These are phyloP conservation scores for Lapara coniferarum DNA, from an alignment of 2,888 invertebrate species.

Conservation along the genomic window DNA sequence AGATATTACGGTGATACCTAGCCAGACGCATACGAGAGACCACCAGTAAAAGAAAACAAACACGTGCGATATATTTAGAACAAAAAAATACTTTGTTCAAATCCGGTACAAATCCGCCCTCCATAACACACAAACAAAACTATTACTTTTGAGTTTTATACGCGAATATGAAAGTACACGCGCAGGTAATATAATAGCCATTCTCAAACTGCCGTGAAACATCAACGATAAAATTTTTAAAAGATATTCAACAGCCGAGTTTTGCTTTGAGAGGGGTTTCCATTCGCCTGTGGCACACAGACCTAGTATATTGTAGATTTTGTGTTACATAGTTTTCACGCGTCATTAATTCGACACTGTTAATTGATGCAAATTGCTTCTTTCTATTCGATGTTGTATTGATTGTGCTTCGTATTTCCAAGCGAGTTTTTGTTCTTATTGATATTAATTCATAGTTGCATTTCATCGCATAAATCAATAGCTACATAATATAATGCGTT, in stretches of 20 bases:
- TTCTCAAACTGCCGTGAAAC: not conserved
- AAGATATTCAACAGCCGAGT: not conserved
- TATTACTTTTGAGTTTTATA: not conserved
- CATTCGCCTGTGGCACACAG: slow-evolving; percentile 36
- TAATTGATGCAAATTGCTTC: slow-evolving; percentile 12
- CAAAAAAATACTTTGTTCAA: no score
- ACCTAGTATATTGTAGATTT: slow-evolving; percentile 35
- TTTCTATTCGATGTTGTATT: not conserved
- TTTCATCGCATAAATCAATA: no score
- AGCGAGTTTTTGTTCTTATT: not conserved
- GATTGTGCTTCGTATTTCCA: not conserved
- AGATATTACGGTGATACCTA: no score
- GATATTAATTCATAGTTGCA: no score
- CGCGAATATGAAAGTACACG: not conserved
- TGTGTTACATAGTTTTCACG: slow-evolving; percentile 14
- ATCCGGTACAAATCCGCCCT: no score
- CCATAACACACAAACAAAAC: not conserved
- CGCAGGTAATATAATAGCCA: not conserved
- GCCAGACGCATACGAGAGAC: no score
- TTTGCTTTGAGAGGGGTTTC: slow-evolving; percentile 34
- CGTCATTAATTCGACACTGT: not conserved
- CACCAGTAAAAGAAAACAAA: no score
- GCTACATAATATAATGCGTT: no score
- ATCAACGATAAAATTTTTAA: slow-evolving; percentile 1
- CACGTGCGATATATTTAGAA: no score